Evolutionary conservation across 2,888 invertebrate genomes (phyloP).

Genomic region (Vesta saturnalis): DNA sequence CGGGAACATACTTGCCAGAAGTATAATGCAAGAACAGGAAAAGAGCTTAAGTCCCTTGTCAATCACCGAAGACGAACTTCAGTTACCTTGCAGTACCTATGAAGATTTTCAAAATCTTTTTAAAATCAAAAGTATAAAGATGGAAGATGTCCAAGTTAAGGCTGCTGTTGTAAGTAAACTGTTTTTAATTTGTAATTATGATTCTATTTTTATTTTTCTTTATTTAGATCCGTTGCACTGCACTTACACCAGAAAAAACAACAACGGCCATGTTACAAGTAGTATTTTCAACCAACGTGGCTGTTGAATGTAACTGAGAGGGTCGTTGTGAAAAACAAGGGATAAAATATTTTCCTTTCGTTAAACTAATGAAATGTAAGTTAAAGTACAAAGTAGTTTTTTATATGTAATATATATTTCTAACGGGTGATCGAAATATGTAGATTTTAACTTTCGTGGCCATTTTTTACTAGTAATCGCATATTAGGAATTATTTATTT

Average conservation of each 20-base stretch:
- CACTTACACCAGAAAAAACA: constrained; percentile 6
- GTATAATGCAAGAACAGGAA: neutral
- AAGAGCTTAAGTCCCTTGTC: neutral
- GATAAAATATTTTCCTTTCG: neutral
- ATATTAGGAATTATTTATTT: too few relatives aligned
- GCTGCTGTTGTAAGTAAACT: neutral
- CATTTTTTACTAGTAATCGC: too few relatives aligned
- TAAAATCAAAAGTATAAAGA: neutral
- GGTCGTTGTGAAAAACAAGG: neutral
- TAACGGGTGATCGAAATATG: too few relatives aligned
- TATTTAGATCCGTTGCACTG: neutral
- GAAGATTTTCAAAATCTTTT: constrained; percentile 8
- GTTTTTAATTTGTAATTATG: neutral
- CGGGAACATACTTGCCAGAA: too few relatives aligned
- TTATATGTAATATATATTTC: too few relatives aligned
- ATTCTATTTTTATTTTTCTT: neutral
- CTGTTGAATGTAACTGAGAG: neutral
- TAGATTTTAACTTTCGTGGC: too few relatives aligned
- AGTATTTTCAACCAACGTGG: neutral
- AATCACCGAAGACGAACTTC: neutral
- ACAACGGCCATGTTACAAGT: constrained; percentile 9
- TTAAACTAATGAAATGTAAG: neutral
- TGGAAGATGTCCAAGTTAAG: neutral
- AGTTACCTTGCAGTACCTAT: neutral
- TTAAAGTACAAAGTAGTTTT: neutral